Conservation (phyloP, 1,140 invertebrate species). For the Trachymyrmex septentrionalis region DNA sequence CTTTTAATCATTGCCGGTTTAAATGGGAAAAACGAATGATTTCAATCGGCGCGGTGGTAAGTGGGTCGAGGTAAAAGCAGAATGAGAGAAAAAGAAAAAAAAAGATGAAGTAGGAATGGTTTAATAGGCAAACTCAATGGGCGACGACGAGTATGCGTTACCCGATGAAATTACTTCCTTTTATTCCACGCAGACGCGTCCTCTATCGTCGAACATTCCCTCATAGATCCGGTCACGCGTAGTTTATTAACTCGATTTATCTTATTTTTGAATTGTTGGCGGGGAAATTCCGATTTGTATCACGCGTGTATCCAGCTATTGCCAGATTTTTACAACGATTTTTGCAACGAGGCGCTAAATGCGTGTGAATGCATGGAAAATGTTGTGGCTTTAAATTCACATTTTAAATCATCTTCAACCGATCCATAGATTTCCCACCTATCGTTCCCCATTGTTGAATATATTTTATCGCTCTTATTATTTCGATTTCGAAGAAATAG, state of each 20-base stretch:
- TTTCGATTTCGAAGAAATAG: background rate
- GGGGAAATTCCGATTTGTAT: background rate
- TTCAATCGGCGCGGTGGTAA: constrained; percentile 30
- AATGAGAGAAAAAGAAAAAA: constrained; percentile 24
- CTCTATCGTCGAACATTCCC: background rate
- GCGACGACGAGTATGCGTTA: constrained; percentile 43
- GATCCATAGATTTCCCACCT: background rate
- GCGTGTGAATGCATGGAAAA: background rate
- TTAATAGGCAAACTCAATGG: constrained; percentile 51
- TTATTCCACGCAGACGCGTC: constrained; percentile 8
- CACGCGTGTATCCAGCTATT: no score
- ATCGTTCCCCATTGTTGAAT: background rate
- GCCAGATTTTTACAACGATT: constrained; percentile 17
- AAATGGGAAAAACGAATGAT: constrained; percentile 48
- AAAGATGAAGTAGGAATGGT: constrained; percentile 35
- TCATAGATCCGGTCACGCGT: background rate
- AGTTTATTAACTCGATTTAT: constrained; percentile 14
- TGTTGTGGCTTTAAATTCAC: background rate
- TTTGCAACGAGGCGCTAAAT: background rate
- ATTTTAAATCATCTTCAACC: constrained; percentile 13
- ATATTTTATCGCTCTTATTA: constrained; percentile 11
- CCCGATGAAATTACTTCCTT: constrained; percentile 56
- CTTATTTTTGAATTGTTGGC: background rate
- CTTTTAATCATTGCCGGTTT: constrained; percentile 45
- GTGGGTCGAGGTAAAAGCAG: constrained; percentile 54